Evolutionary conservation across 2,888 invertebrate genomes (phyloP).

Genomic region (Oasisia sp.): DNA sequence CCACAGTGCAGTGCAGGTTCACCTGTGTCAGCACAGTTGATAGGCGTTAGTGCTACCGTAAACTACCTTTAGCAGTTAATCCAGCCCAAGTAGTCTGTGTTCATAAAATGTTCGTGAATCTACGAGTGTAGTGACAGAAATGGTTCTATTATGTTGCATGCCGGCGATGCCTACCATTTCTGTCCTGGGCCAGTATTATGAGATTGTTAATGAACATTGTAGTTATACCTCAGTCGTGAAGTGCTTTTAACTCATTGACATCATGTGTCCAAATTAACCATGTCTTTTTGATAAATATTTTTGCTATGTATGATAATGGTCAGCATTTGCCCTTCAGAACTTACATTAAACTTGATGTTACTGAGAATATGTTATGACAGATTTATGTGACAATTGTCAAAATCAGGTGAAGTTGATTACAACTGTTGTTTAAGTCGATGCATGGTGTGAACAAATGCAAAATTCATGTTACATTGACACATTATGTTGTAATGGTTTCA

Average conservation of each 20-base stretch:
- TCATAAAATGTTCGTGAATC: not conserved
- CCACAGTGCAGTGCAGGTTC: not conserved
- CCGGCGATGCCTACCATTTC: not conserved
- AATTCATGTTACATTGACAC: no score
- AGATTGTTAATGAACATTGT: slow-evolving; percentile 1
- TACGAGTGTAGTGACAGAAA: not conserved
- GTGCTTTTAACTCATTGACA: not conserved
- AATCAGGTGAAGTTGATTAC: no score
- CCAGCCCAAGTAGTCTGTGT: not conserved
- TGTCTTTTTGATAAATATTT: not conserved
- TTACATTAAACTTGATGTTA: not conserved
- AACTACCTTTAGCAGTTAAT: not conserved
- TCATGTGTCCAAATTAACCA: not conserved
- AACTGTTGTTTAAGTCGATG: no score
- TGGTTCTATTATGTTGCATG: slow-evolving; percentile 1
- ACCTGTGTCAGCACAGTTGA: not conserved
- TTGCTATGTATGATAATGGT: not conserved
- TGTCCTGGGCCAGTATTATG: not conserved
- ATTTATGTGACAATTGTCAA: no score
- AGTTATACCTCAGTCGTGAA: not conserved
- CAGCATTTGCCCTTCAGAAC: not conserved
- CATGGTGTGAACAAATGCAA: no score
- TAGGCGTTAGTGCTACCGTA: not conserved
- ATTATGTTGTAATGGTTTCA: not conserved
- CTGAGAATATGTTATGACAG: no score